phyloP scores from a whole-genome alignment of 2,888 invertebrate species.

The Lomographa bimaculata region DNA sequence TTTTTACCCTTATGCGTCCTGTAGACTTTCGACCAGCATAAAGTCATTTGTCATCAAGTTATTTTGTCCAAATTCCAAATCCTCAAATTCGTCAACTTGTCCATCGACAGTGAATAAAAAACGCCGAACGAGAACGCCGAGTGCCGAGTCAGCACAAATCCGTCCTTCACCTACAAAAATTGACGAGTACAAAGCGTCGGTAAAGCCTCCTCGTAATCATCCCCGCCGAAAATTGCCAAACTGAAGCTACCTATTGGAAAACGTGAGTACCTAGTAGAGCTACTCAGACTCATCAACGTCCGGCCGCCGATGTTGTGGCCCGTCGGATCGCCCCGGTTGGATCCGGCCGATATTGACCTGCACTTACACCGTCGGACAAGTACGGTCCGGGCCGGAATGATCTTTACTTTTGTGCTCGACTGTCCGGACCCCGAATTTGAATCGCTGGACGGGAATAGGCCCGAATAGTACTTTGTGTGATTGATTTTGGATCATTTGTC shows the following conservation, averaged over 20 bases:
- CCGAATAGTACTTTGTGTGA: slow-evolving; percentile 5
- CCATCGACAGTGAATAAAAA: too few species aligned
- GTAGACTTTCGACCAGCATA: too few species aligned
- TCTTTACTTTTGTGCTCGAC: slow-evolving; percentile 5
- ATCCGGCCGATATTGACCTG: slow-evolving; percentile 23
- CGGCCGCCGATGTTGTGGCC: slow-evolving; percentile 4
- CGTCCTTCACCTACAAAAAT: too few species aligned
- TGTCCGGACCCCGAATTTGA: slow-evolving; percentile 1
- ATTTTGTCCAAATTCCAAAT: too few species aligned
- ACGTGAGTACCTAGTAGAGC: too few species aligned
- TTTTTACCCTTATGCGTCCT: too few species aligned
- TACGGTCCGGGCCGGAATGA: slow-evolving; percentile 14
- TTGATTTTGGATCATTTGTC: slow-evolving; percentile 11
- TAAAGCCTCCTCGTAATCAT: slow-evolving; percentile 17
- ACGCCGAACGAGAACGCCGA: too few species aligned
- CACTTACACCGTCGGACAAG: slow-evolving; percentile 20
- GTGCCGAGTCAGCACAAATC: too few species aligned
- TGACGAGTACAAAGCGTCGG: too few species aligned
- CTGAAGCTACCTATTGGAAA: too few species aligned
- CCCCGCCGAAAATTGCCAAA: neutral
- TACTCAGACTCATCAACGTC: slow-evolving; percentile 1
- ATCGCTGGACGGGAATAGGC: slow-evolving; percentile 4
- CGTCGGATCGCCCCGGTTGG: slow-evolving; percentile 14
- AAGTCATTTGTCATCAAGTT: too few species aligned
- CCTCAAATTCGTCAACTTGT: too few species aligned